Base-by-base conservation (phyloP, 1,140 invertebrate species). In the Lordiphosa mommai region DNA sequence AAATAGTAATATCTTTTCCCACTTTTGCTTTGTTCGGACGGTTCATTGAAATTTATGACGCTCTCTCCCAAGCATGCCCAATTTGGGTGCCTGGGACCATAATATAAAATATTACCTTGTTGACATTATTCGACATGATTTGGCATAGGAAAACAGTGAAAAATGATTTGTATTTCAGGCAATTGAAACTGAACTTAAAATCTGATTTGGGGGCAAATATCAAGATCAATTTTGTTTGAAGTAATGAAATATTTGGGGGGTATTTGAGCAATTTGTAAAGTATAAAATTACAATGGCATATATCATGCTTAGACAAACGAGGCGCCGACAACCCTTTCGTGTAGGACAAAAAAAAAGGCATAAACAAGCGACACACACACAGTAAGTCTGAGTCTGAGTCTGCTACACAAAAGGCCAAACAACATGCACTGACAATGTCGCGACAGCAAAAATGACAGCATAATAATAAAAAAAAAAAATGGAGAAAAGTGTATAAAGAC, bases 381-480 rank as follows among this genome's bases (percentile, higher is more conserved):
- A 27, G n/a, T n/a, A n/a, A n/a, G n/a, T n/a, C n/a, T n/a, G 13
- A 8, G 48, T 51, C 30, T 13, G 37, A 59, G 33, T 40, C 36
- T 47, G 37, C 6, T 29, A 57, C 16, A 44, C 32, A 53, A 40
- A 48, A 43, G 46, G 34, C 41, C 48, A 13, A 37, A 53, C 53
- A 82, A 67, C 68, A 48, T 60, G 50, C 49, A 53, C 71, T 80
- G 76, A 80, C 71, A 84, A 84, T 71, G 76, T 84, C 76, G 76
- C 76, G 77, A 82, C 76, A 82, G 68, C 71, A 68, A 67, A 58
- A 77, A 84, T 76, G 76, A 76, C 76, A 82, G 71, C 77, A 84
- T 76, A 84, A 82, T 82, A 82, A 84, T 84, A 82, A 82, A 84
- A 82, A 76, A 63, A 70, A 71, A 43, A 66, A 72, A 72, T 67